Evolutionary conservation across 37 sponge, comb jelly and placozoan genomes (phyloP), one percentile per base, ranked within the genome.

Genomic region (Chondrilla cf. caribensis): DNA sequence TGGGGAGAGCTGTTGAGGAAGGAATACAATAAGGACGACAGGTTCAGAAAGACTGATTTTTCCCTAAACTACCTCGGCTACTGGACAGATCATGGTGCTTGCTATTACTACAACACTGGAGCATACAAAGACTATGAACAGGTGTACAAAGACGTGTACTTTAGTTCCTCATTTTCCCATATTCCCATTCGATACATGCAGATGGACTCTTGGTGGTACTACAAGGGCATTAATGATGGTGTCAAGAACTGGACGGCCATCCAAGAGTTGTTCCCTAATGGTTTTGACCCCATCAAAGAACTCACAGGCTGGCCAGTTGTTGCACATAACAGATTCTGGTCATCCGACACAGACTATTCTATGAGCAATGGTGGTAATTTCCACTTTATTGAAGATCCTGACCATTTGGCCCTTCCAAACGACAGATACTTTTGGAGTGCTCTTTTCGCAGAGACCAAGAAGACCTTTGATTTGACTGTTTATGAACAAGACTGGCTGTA

Each of bases 401-500:
- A 84, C 43, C 18, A 19, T 70, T 25, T 76, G 25, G 76, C 84
- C 31, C 77, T 84, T 33, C 84, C 84, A 39, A 84, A 75, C 29
- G 77, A 75, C 29, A 39, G 60, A 28, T 58, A 41, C 17, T 84
- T 84, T 78, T 84, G 84, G 84, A 28, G 43, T 26, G 58, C 40
- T 36, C 77, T 84, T 22, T 47, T 84, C 29, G 75, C 88, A 40
- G 29, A 42, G n/a, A 58, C 83, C 2, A 55, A 77, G 26, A 19
- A 11, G 38, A 77, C 41, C 24, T 87, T 83, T 83, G 68, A 66
- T 25, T 67, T 87, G 33, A 31, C 36, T 77, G 88, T 87, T 0
- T 87, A 87, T 35, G 88, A 87, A 33, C 88, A 87, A 62, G 88
- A 87, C 83, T 87, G 88, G 88, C 79, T 87, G 54, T 32, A 58